Evolutionary conservation across 2,888 invertebrate genomes (phyloP), one percentile per base, ranked within the genome.

Genomic region (Ichneumoninae sp.): DNA sequence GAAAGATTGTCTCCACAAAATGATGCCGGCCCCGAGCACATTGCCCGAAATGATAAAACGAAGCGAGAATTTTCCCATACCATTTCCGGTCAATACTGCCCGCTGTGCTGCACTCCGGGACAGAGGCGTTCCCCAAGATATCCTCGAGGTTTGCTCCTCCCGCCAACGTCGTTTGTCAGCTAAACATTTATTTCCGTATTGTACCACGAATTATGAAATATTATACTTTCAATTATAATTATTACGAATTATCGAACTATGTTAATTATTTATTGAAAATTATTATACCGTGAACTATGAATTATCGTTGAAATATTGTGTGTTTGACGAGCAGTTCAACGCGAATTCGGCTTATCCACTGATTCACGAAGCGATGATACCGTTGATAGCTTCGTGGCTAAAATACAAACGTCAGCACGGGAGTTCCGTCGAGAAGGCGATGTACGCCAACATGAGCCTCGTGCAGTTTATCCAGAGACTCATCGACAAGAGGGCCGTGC

Each of bases 301-400:
- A 47, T 33, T 7, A 13, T 19, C 47, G 26, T 75, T 57, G 0
- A 50, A 47, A 47, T 30, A 44, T 40, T 65, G 19, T 78, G 5
- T 40, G 75, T 60, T 40, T 7, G 36, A 10, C n/a, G 30, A 26
- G 3, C 84, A 93, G 93, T 86, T 90, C 68, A 92, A 93, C 79
- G 91, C 90, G 7, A 93, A 93, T 85, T 96, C 96, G 0, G 95
- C 95, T 0, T 97, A 97, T 91, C 96, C 97, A 0, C 86, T 97
- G 1, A 94, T 97, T 84, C 97, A 97, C 87, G 96, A 96, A 90
- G 94, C 96, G 71, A 95, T 95, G 8, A 86, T 97, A 2, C 92
- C 95, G 1, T 92, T 97, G 2, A 96, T 96, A 91, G 94, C 96
- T 6, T 94, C 95, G 82, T 97, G 96, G 92, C 93, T 97, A 72